These are phyloP conservation scores for Trinorchestia longiramus DNA, from an alignment of 1,140 invertebrate genomes.

Conservation along the genomic window DNA sequence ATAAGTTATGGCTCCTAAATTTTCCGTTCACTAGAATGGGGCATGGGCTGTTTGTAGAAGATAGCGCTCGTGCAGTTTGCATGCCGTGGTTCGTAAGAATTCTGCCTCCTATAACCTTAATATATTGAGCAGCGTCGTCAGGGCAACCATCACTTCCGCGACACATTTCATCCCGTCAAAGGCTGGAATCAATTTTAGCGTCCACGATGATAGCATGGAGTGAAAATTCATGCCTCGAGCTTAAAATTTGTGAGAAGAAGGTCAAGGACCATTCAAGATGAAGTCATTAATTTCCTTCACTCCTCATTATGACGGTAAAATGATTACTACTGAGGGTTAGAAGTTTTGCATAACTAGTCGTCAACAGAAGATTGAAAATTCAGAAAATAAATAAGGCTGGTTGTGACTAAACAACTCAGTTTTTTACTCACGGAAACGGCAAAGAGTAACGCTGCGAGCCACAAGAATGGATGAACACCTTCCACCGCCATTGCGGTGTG, in stretches of 20 bases:
- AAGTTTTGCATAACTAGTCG: background rate
- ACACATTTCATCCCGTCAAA: background rate
- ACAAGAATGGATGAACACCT: background rate
- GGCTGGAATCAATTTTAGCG: background rate
- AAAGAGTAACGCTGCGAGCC: background rate
- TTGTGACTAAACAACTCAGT: background rate
- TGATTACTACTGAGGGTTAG: background rate
- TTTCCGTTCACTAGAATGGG: background rate
- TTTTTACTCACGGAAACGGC: background rate
- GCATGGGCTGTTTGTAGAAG: background rate
- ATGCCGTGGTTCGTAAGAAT: background rate
- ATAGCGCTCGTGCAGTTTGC: background rate
- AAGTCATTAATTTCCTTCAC: background rate
- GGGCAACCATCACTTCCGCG: background rate
- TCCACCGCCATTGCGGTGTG: background rate
- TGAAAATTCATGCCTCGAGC: background rate
- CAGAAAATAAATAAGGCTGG: background rate
- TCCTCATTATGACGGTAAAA: background rate
- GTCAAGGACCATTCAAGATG: background rate
- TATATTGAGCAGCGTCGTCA: background rate
- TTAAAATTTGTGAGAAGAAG: background rate
- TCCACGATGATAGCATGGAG: background rate
- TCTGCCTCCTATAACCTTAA: background rate
- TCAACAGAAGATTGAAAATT: background rate
- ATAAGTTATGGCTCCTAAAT: background rate